These are phyloP conservation scores for Hemicordylus capensis DNA, from an alignment of 2,113 vertebrate species.

Conservation along the genomic window DNA sequence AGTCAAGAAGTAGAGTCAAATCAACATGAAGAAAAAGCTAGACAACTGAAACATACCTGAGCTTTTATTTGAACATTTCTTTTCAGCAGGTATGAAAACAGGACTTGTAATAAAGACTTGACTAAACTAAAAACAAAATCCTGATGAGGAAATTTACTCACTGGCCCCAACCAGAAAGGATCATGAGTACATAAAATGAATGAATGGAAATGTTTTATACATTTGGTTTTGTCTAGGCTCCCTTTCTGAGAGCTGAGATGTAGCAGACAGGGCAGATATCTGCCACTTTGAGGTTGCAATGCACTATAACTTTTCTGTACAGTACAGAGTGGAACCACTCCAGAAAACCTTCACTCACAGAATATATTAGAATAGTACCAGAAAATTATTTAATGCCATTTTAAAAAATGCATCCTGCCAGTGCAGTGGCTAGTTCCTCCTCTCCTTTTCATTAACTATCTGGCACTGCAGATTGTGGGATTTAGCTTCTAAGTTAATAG, in stretches of 20 bases:
- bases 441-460: neutral
- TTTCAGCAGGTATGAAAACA: neutral
- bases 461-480: neutral
- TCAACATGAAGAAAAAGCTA: neutral
- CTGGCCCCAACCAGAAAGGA: neutral
- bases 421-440: neutral
- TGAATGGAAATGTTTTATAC: no score
- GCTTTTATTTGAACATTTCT: neutral
- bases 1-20: neutral
- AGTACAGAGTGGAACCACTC: neutral
- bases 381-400: neutral
- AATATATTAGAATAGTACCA: neutral
- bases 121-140: neutral
- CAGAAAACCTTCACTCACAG: neutral
- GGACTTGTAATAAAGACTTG: neutral
- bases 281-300: neutral
- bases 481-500: neutral
- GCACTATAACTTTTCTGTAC: neutral
- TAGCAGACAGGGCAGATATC: neutral
- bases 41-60: neutral
- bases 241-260: neutral
- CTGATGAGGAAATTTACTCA: neutral
- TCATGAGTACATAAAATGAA: neutral
- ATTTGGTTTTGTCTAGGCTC: neutral
- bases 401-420: neutral